Conservation (phyloP, 2,797 vertebrate species). For the Acanthurus tractus region DNA sequence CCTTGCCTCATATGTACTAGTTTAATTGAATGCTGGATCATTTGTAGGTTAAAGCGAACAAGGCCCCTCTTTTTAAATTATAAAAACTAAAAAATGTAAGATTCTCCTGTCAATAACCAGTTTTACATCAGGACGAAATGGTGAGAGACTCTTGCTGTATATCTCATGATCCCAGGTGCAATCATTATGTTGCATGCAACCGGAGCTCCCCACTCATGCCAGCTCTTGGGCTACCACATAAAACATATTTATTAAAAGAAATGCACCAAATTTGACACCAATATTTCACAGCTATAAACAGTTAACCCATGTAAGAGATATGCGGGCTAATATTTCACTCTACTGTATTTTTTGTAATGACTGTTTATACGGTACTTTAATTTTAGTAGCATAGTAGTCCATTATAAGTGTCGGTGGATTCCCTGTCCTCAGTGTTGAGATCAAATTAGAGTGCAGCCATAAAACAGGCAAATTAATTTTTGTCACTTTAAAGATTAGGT, state of each 20-base stretch:
- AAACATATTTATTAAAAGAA: constrained; percentile 19
- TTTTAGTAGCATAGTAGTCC: neutral
- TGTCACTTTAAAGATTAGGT: constrained; percentile 53
- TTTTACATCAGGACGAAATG: no score
- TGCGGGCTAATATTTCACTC: neutral
- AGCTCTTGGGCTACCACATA: neutral
- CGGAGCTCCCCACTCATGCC: no score
- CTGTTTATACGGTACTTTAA: neutral
- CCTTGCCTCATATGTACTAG: no score
- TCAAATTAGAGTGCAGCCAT: constrained; percentile 39
- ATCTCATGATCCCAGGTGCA: no score
- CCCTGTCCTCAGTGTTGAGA: constrained; percentile 17
- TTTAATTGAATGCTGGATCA: no score
- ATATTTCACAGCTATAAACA: neutral
- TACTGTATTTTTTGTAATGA: neutral
- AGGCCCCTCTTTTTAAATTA: no score
- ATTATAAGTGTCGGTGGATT: constrained; percentile 16
- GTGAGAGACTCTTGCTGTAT: no score
- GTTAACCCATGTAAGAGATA: neutral
- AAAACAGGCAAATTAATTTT: constrained; percentile 60
- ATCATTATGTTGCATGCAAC: no score
- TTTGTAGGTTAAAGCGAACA: no score
- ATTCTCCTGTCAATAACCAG: no score
- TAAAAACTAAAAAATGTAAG: no score
- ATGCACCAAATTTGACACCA: neutral